These are phyloP conservation scores for Cosmia pyralina DNA, from an alignment of 2,888 invertebrate species.

Conservation along the genomic window DNA sequence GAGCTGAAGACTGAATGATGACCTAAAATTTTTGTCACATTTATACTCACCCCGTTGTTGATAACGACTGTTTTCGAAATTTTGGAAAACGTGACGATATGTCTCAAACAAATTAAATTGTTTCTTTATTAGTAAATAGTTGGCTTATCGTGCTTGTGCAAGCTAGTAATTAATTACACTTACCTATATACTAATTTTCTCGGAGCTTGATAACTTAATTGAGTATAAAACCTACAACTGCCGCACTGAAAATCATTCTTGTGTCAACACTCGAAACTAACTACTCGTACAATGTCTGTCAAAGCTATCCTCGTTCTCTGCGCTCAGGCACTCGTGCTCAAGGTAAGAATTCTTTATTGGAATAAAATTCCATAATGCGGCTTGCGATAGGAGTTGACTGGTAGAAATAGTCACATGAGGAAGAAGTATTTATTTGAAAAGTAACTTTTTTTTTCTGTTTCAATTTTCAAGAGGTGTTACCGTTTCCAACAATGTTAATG, in stretches of 20 bases:
- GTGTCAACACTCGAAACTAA: slow-evolving; percentile 37
- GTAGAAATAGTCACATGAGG: too few species aligned
- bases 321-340: slow-evolving; percentile 22
- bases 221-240: slow-evolving; percentile 9
- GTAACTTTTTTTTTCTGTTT: not conserved
- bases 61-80: slow-evolving; percentile 24
- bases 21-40: not conserved
- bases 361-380: too few species aligned
- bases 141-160: slow-evolving; percentile 29
- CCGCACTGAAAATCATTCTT: slow-evolving; percentile 30
- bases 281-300: slow-evolving; percentile 68
- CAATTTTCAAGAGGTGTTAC: too few species aligned
- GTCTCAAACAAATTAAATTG: too few species aligned
- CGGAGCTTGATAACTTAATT: slow-evolving; percentile 4
- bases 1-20: slow-evolving; percentile 37
- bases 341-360: slow-evolving; percentile 8
- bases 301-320: slow-evolving; percentile 67
- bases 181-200: not conserved
- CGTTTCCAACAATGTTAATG: too few species aligned
- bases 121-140: slow-evolving; percentile 9
- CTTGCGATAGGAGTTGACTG: too few species aligned
- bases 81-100: slow-evolving; percentile 14
- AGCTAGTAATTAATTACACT: slow-evolving; percentile 15
- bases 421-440: too few species aligned
- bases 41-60: slow-evolving; percentile 12